Base-by-base conservation (phyloP, 2,888 invertebrate species). In the Andrena fulva region DNA sequence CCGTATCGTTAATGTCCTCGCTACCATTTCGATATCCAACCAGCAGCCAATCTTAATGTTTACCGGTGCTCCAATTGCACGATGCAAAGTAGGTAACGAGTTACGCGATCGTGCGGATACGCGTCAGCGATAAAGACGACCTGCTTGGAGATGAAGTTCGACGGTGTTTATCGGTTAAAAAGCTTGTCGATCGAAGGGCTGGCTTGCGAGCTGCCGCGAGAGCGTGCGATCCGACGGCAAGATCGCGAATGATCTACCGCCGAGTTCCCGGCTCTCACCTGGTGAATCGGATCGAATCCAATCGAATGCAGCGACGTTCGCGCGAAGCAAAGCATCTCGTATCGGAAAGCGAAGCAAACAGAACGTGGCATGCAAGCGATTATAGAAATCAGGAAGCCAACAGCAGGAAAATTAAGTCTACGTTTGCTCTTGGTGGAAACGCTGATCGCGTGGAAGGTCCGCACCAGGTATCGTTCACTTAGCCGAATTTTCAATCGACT, bases 221-320 rank as follows among this genome's bases (percentile, higher is more conserved):
- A 31, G 42, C 12, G 24, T 33, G 62, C 78, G 71, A 62, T 85
- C 86, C 85, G 86, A 87, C 86, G 86, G 86, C 75, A 74, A 77
- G 75, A 87, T 86, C 74, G 68, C 77, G 35, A 12, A 12, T 42
- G 35, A 35, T 60, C 33, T 52, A 31, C 56, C 64, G 42, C 2
- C 16, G 52, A 52, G 24, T 27, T 48, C 24, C n/a, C n/a, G 16
- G 27, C 29, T 50, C 35, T 20, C 42, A 24, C 69, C 1, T 0
- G 42, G 12, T 42, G 42, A 1, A 42, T 20, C 67, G 31, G 20
- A 66, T 60, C 5, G 12, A 3, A 24, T 52, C 24, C 62, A 60
- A 10, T 16, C n/a, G 31, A 50, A 66, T 71, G 67, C 69, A 64
- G 63, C 66, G 1, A 16, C 24, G 60, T 29, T 64, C 63, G 48